These are phyloP conservation scores for Meles meles DNA, from an alignment of 2,113 vertebrate genomes.

Conservation along the genomic window DNA sequence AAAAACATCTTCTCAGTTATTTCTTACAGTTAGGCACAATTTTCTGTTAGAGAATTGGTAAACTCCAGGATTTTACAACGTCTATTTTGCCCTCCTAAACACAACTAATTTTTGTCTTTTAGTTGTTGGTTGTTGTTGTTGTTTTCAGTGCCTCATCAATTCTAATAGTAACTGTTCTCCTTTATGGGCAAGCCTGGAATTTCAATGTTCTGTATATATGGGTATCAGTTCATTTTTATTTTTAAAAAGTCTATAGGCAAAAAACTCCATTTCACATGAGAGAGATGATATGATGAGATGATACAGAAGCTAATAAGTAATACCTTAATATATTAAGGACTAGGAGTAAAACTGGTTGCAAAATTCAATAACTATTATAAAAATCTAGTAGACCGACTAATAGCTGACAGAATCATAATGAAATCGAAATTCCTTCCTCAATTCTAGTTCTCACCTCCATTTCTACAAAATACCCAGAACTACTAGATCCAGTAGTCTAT, in stretches of 20 bases:
- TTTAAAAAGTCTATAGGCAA: constrained; percentile 35
- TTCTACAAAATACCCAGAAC: constrained; percentile 24
- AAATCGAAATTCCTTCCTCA: constrained; percentile 21
- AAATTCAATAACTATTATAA: constrained; percentile 19
- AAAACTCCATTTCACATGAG: background rate
- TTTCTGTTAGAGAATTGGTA: constrained; percentile 7
- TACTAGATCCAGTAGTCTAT: background rate
- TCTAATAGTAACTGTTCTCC: background rate
- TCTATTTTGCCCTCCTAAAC: background rate
- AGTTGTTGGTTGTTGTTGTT: background rate
- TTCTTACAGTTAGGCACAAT: background rate
- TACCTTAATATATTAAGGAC: background rate
- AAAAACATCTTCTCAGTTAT: background rate
- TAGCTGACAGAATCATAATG: background rate
- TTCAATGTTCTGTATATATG: constrained; percentile 10
- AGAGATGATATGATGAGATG: background rate
- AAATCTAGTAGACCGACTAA: constrained; percentile 11
- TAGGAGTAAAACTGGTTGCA: background rate
- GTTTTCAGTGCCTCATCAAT: background rate
- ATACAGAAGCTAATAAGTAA: background rate
- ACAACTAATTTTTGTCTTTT: background rate
- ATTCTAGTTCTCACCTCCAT: background rate
- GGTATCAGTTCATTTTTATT: constrained; percentile 28
- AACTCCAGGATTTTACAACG: background rate
- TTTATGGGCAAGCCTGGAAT: constrained; percentile 8